Base-by-base conservation (phyloP, 2,797 vertebrate genomes). In the Myotis myotis region DNA sequence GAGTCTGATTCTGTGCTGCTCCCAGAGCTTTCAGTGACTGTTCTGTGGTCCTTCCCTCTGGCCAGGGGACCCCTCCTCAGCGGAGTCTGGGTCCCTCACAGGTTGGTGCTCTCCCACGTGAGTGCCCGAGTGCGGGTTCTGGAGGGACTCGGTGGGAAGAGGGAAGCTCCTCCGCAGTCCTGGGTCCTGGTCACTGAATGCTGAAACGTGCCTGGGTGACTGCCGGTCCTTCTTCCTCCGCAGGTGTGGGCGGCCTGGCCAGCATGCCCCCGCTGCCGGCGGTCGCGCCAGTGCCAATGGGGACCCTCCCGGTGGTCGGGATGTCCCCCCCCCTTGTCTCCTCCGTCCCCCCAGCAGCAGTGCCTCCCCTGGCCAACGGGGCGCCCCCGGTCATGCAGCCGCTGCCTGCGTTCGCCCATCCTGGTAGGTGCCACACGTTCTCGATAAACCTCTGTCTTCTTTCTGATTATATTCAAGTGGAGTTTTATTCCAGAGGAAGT, bases 291-390 rank as follows among this genome's bases (percentile, higher is more conserved):
- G 99, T 99, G 97, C 99, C 99, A 95, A 98, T 99, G 96, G 99
- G 99, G 12, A 98, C 99, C 83, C 99, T 99, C 91, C 98, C 99
- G 10, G 99, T 99, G 33, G 98, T 99, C 16, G 99, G 99, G 68
- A 99, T 99, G 98, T 99, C 99, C 70, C 99, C 99, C 38, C 99
- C 99, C 0, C 98, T 99, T 71, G 98, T 99, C 80, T 99, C 99
- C 5, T 99, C 99, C 8, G 99, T 98, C 68, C 98, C 99, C 19
- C 96, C 98, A 49, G 98, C 99, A 87, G 97, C 99, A 64, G 99
- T 99, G 94, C 99, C 99, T 94, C 99, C 99, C 62, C 98, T 99
- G 87, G 98, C 99, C 96, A 99, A 99, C 1, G 99, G 99, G 98
- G 98, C 99, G 38, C 99, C 99, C 94, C 98, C 99, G 82, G 98